Evolutionary conservation across 2,113 vertebrate genomes (phyloP).

Genomic region (Lota lota): DNA sequence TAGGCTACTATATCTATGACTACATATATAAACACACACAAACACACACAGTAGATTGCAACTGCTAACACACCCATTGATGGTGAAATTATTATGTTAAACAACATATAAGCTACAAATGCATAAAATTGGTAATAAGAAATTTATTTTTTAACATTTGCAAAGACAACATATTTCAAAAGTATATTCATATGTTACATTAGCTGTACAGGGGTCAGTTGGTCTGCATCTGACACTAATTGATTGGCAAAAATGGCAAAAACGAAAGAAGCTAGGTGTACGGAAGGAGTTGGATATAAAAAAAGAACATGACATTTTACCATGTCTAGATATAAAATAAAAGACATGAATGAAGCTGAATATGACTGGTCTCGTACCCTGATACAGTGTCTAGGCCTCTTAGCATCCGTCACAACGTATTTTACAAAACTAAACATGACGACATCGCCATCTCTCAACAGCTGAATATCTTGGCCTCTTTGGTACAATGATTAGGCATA

Average conservation of each 20-base stretch:
- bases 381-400: constrained; percentile 89
- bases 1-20: background rate
- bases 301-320: constrained; percentile 75
- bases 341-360: constrained; percentile 80
- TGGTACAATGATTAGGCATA: constrained; percentile 95
- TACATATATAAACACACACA: background rate
- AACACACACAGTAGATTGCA: background rate
- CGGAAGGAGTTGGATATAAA: constrained; percentile 52
- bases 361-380: constrained; percentile 86
- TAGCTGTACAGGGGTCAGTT: constrained; percentile 92
- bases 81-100: background rate
- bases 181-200: constrained; percentile 85
- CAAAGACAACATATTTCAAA: constrained; percentile 74
- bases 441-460: constrained; percentile 82
- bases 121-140: constrained; percentile 59
- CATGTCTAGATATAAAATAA: constrained; percentile 82
- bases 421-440: constrained; percentile 74
- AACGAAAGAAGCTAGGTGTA: constrained; percentile 76
- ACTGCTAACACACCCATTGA: background rate
- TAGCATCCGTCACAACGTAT: constrained; percentile 76
- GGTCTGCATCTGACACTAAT: constrained; percentile 85
- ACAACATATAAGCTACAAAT: constrained; percentile 4
- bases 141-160: constrained; percentile 75
- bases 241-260: constrained; percentile 87
- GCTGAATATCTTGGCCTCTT: constrained; percentile 91